phyloP scores from a whole-genome alignment of 2,888 invertebrate species.

The Dryadula phaetusa region DNA sequence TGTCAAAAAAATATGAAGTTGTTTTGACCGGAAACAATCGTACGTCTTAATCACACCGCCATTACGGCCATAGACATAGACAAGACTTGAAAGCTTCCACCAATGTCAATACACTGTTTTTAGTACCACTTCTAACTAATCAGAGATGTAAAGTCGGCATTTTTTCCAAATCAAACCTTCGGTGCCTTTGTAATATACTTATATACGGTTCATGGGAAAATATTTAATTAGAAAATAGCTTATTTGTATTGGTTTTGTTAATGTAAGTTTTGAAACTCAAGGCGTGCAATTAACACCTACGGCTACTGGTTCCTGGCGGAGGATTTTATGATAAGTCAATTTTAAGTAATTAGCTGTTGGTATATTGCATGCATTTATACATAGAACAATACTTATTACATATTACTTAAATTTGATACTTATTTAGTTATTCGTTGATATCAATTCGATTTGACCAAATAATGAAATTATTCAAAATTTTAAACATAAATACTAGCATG shows the following conservation, averaged over 20 bases:
- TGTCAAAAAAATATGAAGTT: conserved; percentile 7
- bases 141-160: conserved; percentile 79
- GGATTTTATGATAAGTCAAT: conserved; percentile 77
- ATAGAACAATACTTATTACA: not conserved
- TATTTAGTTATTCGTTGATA: not conserved
- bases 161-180: conserved; percentile 62
- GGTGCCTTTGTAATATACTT: conserved; percentile 70
- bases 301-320: conserved; percentile 67
- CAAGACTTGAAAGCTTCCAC: conserved; percentile 71
- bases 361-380: not conserved
- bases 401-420: not conserved
- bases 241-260: conserved; percentile 83
- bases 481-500: too few relatives aligned
- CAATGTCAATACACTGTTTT: conserved; percentile 79
- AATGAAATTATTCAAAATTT: too few relatives aligned
- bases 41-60: conserved; percentile 70
- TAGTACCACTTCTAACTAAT: conserved; percentile 81
- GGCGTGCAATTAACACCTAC: conserved; percentile 64
- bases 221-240: conserved; percentile 84
- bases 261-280: conserved; percentile 62
- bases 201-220: conserved; percentile 76
- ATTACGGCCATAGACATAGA: conserved; percentile 64
- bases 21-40: conserved; percentile 46
- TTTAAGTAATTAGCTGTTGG: conserved; percentile 49
- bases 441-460: not conserved